Percentiles rank a stretch among this genome's conserved stretches.
phyloP scores from a whole-genome alignment of 2,113 vertebrate genomes.

The Tragulus kanchil region DNA sequence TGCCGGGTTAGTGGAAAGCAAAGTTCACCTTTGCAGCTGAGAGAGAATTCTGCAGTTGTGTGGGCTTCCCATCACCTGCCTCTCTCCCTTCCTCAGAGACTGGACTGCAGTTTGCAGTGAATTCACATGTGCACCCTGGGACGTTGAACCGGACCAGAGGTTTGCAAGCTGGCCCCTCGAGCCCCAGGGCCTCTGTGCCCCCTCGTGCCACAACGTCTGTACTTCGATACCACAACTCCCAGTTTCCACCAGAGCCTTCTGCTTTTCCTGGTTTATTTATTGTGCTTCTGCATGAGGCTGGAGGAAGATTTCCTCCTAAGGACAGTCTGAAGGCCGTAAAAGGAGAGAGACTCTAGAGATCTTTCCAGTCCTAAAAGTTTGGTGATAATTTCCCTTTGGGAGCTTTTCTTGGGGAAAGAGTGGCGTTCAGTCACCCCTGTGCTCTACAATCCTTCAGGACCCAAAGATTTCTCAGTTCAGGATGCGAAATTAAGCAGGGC shows the following conservation, averaged over 20 bases:
- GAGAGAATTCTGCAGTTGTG: accelerated
- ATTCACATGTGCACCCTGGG: neutral
- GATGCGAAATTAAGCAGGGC: too few species aligned
- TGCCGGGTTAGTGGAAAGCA: neutral
- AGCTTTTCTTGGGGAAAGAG: neutral
- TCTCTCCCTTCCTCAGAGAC: neutral
- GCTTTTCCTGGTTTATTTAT: neutral
- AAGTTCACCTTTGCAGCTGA: neutral
- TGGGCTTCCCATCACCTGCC: neutral
- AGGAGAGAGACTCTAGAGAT: neutral
- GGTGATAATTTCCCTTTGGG: neutral
- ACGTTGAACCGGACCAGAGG: neutral
- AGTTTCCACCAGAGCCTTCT: neutral
- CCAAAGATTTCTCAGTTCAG: neutral
- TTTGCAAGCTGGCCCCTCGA: accelerated
- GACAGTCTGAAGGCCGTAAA: neutral
- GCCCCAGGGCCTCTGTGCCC: neutral
- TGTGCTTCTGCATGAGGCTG: accelerated
- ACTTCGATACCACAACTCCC: neutral
- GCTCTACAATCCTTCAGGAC: too few species aligned
- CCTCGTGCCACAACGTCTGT: accelerated
- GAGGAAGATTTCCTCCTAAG: neutral
- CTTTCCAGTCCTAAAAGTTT: neutral
- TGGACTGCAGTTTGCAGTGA: neutral
- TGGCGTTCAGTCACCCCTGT: neutral